Evolutionary conservation across 1,140 invertebrate species (phyloP).

Genomic region (Apocrypta bakeri): DNA sequence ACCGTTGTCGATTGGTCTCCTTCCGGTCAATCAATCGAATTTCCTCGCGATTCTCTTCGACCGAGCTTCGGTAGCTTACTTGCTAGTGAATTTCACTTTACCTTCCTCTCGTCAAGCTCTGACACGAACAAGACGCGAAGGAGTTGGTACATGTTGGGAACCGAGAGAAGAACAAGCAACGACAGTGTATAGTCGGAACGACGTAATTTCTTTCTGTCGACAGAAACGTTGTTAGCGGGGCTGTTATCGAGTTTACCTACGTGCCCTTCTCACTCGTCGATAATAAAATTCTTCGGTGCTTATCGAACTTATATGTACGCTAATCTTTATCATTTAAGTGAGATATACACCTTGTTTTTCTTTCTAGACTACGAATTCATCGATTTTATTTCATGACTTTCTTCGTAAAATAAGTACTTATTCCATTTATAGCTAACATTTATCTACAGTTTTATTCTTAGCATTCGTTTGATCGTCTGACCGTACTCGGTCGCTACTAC

Average conservation of each 20-base stretch:
- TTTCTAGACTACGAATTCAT: no score
- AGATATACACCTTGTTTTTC: no score
- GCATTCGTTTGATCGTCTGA: conserved; percentile 22
- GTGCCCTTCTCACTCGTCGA: neutral
- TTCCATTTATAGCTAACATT: no score
- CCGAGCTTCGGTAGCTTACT: neutral
- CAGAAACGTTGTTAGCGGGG: conserved; percentile 3
- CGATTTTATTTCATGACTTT: no score
- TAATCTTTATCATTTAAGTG: no score
- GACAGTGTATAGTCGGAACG: neutral
- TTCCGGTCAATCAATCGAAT: conserved; percentile 42
- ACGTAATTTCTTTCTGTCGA: conserved; percentile 15
- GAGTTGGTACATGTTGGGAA: neutral
- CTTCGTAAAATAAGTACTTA: no score
- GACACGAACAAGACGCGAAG: neutral
- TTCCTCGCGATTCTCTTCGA: neutral
- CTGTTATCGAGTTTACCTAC: conserved; percentile 40
- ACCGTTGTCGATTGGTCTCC: neutral
- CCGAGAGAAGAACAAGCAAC: neutral
- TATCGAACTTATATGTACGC: neutral
- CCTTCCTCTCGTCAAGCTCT: neutral
- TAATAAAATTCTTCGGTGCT: neutral
- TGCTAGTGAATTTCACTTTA: neutral
- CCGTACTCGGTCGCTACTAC: conserved; percentile 42
- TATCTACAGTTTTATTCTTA: no score